phyloP scores from a whole-genome alignment of 2,888 invertebrate species.

The Vanessa cardui region DNA sequence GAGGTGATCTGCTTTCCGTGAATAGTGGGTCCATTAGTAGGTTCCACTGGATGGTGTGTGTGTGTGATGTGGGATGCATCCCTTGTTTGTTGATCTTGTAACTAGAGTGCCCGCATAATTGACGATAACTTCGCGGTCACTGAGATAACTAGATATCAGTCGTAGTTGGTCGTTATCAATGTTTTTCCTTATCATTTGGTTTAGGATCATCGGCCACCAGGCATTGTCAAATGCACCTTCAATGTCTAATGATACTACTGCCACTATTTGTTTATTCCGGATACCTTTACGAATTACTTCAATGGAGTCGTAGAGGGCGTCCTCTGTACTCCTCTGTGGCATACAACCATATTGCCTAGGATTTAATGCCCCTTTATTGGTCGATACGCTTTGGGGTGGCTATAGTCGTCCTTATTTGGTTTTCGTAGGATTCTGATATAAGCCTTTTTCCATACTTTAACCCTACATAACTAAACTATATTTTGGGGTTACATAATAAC shows the following conservation, averaged over 20 bases:
- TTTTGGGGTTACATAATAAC: no score
- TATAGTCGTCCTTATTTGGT: not conserved
- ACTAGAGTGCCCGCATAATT: no score
- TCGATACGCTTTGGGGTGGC: not conserved
- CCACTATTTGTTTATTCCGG: not conserved
- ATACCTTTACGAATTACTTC: not conserved
- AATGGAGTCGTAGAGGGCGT: not conserved
- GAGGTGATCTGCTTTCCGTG: not conserved
- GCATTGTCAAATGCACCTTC: not conserved
- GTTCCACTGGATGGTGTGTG: slow-evolving; percentile 30
- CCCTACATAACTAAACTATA: no score
- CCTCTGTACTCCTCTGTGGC: no score
- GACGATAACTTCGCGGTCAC: no score
- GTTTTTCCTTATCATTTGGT: not conserved
- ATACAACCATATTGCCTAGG: not conserved
- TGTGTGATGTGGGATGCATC: slow-evolving; percentile 32
- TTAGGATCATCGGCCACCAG: not conserved
- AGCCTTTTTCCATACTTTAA: not conserved
- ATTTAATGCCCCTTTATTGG: not conserved
- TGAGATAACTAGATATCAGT: no score
- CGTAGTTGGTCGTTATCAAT: no score
- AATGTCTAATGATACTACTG: not conserved
- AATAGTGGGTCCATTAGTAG: slow-evolving; percentile 15
- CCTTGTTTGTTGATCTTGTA: slow-evolving; percentile 9
- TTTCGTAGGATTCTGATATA: not conserved